A percentile compares a stretch with the other conserved stretches of the same genome.
Conservation (phyloP, 2,797 vertebrate genomes). For the Simalia tracyae region DNA sequence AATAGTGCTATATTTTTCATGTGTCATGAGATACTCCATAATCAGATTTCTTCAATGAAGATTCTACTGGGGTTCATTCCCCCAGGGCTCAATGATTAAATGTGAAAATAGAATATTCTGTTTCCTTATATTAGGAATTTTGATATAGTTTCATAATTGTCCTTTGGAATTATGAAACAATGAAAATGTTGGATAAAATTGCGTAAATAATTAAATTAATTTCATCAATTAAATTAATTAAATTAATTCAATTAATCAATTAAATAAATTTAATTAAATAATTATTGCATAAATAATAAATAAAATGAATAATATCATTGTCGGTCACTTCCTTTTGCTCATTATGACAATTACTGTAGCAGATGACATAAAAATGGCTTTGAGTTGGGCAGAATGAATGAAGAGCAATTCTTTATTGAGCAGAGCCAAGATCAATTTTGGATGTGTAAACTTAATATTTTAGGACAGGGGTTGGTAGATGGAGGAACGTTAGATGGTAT, state of each 20-base stretch:
- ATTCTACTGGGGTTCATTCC: no score
- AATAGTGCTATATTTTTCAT: conserved; percentile 13
- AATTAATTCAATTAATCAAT: no score
- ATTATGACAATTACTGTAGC: not conserved
- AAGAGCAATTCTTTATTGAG: not conserved
- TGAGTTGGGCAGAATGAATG: not conserved
- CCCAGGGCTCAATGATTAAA: no score
- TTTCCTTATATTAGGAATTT: not conserved
- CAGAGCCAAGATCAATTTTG: not conserved
- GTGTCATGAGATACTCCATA: not conserved
- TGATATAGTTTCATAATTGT: not conserved
- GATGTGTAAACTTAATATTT: no score
- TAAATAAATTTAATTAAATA: no score
- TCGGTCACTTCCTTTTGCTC: not conserved
- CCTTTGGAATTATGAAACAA: not conserved
- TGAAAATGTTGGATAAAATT: no score
- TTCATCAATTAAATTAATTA: no score
- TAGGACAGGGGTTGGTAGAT: no score
- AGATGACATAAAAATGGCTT: not conserved
- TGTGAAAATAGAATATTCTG: not conserved
- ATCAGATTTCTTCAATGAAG: no score
- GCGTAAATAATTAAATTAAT: no score
- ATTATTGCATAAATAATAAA: no score
- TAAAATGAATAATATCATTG: not conserved
- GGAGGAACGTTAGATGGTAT: no score